phyloP scores from a whole-genome alignment of 2,113 vertebrate genomes.

The Stegostoma tigrinum region DNA sequence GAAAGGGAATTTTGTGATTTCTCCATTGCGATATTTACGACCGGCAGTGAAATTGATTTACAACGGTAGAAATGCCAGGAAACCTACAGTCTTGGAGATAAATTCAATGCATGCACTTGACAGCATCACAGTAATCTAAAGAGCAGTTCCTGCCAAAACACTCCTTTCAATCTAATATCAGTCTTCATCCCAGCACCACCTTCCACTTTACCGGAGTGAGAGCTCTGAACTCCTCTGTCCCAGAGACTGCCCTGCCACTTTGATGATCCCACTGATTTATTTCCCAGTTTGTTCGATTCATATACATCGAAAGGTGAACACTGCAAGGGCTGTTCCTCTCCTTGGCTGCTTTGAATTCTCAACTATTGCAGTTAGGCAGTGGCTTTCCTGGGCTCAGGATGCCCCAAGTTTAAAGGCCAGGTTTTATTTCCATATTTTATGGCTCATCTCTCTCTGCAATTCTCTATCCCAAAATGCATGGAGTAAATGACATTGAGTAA shows the following conservation, averaged over 20 bases:
- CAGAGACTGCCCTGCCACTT: background rate
- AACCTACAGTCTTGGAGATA: slow-evolving; percentile 8
- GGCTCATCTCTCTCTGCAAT: too few relatives aligned
- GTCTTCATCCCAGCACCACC: background rate
- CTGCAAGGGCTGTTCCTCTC: background rate
- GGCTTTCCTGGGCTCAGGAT: background rate
- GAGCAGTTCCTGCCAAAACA: background rate
- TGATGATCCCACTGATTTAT: background rate
- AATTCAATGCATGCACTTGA: background rate
- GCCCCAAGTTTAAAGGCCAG: background rate
- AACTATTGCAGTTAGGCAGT: background rate
- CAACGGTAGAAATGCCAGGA: background rate
- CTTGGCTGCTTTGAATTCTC: background rate
- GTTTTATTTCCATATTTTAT: background rate
- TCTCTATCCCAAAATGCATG: too few relatives aligned
- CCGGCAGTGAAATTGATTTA: background rate
- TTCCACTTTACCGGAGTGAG: background rate
- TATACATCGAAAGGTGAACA: background rate
- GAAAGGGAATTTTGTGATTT: background rate
- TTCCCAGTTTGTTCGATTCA: background rate
- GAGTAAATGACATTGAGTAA: too few relatives aligned
- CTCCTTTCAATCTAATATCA: background rate
- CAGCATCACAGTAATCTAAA: background rate
- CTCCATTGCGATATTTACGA: background rate
- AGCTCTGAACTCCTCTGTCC: background rate